Conservation (phyloP, 2,797 vertebrate species). For the Phoeniculus purpureus region DNA sequence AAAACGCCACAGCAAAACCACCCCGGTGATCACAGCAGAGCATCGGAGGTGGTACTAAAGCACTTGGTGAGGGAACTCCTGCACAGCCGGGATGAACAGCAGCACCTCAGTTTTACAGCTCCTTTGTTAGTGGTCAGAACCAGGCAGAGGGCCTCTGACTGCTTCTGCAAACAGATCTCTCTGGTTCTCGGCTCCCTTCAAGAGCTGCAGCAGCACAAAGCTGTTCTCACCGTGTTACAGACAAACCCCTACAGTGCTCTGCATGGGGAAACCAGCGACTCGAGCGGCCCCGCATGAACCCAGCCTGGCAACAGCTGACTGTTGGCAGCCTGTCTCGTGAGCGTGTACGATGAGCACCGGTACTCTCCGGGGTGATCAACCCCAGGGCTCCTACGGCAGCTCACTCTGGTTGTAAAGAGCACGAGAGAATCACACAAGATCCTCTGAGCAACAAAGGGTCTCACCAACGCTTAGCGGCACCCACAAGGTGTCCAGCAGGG, state of each 20-base stretch:
- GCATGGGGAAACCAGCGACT: background rate
- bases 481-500: too few species aligned
- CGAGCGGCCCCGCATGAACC: background rate
- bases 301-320: background rate
- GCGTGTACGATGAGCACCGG: slow-evolving; percentile 13
- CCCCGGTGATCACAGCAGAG: background rate
- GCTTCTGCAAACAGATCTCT: background rate
- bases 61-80: background rate
- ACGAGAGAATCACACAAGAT: background rate
- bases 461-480: too few species aligned
- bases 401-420: background rate
- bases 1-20: background rate
- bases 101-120: slow-evolving; percentile 4
- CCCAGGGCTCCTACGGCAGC: background rate
- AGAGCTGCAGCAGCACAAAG: background rate
- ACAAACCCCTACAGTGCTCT: background rate
- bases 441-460: background rate
- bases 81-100: background rate
- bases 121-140: slow-evolving; percentile 8
- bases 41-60: background rate
- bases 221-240: background rate
- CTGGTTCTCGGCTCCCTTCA: background rate
- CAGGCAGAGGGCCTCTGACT: background rate
- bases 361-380: background rate
- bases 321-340: background rate